Evolutionary conservation across 2,888 invertebrate species (phyloP), one percentile per base, ranked within the genome.

Genomic region (Acanthosepion pharaonis): DNA sequence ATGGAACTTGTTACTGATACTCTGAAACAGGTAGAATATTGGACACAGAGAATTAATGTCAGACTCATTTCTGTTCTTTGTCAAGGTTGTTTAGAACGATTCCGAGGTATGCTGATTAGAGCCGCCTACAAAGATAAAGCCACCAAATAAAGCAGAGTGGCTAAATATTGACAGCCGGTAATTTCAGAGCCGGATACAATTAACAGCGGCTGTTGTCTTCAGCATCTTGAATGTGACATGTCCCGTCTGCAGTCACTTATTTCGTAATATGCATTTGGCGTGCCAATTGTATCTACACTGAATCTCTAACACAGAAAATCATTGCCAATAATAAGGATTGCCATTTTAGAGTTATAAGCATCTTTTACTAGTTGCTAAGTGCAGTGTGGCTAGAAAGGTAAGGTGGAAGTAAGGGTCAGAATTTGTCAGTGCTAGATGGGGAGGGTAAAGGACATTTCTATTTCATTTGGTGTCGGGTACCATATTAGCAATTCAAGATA

Each of bases 171-270:
- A 78, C 78, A 78, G n/a, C n/a, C 11, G 78, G 11, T 78, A 78
- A 78, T 78, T 78, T 78, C n/a, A n/a, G 78, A 78, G 78, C 78
- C n/a, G 78, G 78, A 78, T 78, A 78, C 78, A 78, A 78, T 78
- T 78, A 78, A 78, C 78, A n/a, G 78, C 15, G 78, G 78, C 78
- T 5, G n/a, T 78, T 78, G 78, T 78, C 78, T n/a, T 78, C 78
- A 18, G 78, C n/a, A 18, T 78, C 18, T n/a, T n/a, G n/a, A 33
- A 78, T 78, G 78, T 78, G 78, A 78, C 78, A 33, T 78, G n/a
- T 33, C 78, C 78, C 78, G 78, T 78, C 78, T 11, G 78, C 78
- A 78, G 78, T 78, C 78, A 78, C 78, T 78, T 78, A 78, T 33
- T 78, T 78, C 18, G n/a, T 78, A 78, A 78, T 78, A 78, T 78